Conservation (phyloP, 23 tunicate genomes). For the Trididemnum clinides region DNA sequence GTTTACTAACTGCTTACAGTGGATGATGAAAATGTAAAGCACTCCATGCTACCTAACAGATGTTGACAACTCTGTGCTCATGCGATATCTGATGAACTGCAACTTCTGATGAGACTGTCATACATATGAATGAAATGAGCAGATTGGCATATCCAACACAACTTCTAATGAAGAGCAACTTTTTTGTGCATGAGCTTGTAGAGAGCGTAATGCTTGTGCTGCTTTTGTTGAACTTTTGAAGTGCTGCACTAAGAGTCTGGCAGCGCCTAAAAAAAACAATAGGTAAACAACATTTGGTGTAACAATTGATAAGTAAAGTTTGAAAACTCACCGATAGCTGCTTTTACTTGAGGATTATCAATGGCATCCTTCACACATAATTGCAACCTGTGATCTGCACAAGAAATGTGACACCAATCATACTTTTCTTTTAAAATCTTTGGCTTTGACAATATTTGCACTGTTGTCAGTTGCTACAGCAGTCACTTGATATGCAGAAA, state of each 20-base stretch:
- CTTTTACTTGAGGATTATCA: neutral
- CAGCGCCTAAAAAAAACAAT: neutral
- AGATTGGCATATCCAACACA: neutral
- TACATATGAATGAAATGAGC: no score
- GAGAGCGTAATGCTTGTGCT: neutral
- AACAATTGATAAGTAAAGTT: no score
- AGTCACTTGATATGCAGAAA: neutral
- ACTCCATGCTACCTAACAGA: no score
- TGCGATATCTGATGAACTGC: no score
- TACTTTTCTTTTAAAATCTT: neutral
- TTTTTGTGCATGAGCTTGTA: neutral
- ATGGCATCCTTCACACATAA: neutral
- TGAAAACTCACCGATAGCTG: neutral
- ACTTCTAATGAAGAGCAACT: neutral
- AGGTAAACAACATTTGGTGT: no score
- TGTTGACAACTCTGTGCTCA: no score
- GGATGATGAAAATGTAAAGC: no score
- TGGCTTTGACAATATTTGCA: neutral
- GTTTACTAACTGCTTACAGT: no score
- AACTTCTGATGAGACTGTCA: no score
- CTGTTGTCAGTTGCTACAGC: constrained; percentile 1
- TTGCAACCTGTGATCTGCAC: constrained; percentile 5
- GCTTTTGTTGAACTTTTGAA: constrained; percentile 7
- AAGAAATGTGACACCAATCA: neutral
- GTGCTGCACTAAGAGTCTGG: constrained; percentile 11